These are phyloP conservation scores for Scomber scombrus DNA, from an alignment of 2,113 vertebrate genomes.

Conservation along the genomic window DNA sequence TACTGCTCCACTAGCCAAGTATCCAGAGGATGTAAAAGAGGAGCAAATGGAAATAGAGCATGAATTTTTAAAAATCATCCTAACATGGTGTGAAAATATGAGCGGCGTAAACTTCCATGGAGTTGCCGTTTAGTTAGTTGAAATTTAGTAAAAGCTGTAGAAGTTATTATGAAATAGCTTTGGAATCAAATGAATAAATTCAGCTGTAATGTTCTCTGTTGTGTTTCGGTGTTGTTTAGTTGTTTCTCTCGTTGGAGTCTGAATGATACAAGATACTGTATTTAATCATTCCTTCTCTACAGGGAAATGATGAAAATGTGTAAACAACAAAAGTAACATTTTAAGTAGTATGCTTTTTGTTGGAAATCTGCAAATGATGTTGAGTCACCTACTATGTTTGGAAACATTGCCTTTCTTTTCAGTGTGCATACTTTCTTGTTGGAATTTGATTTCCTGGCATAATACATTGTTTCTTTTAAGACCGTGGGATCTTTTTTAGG, in stretches of 20 bases:
- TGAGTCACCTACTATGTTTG: neutral
- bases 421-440: neutral
- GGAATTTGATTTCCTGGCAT: neutral
- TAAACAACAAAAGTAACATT: no score
- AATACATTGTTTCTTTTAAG: neutral
- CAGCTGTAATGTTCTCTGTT: neutral
- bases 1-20: conserved; percentile 25
- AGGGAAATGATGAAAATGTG: no score
- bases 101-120: neutral
- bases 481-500: neutral
- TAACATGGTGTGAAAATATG: conserved; percentile 6
- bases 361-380: neutral
- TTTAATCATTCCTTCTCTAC: no score
- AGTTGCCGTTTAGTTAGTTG: neutral
- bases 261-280: no score
- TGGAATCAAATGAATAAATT: neutral
- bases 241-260: neutral
- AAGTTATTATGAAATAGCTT: neutral
- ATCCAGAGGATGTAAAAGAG: conserved; percentile 20
- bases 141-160: neutral
- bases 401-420: neutral
- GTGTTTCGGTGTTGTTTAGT: no score
- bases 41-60: neutral
- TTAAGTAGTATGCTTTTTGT: neutral
- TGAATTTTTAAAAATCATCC: conserved; percentile 10